Percentiles rank a stretch among this genome's conserved stretches.
Conservation (phyloP, 2,888 invertebrate species). For the Alentia gelatinosa region DNA sequence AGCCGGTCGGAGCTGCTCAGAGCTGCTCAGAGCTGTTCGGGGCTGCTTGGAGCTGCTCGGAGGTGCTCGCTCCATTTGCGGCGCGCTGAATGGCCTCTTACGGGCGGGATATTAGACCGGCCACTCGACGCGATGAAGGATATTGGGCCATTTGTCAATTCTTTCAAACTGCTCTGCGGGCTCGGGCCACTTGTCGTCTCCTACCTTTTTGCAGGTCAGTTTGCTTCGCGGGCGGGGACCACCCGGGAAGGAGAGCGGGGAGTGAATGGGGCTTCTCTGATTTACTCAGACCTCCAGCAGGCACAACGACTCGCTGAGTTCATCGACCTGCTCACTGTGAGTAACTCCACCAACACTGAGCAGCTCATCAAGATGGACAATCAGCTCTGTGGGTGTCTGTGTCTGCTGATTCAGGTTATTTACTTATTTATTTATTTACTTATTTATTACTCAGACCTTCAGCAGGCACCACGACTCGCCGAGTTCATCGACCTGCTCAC, state of each 20-base stretch:
- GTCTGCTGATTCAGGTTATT: too few relatives aligned
- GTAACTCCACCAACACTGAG: too few relatives aligned
- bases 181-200: neutral
- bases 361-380: too few relatives aligned
- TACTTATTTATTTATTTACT: too few relatives aligned
- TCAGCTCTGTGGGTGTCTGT: too few relatives aligned
- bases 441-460: too few relatives aligned
- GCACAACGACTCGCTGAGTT: too few relatives aligned
- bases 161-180: neutral
- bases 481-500: too few relatives aligned
- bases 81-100: neutral
- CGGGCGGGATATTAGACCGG: neutral
- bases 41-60: too few relatives aligned
- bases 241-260: neutral
- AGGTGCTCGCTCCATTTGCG: neutral
- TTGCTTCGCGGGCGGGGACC: neutral
- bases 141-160: slow-evolving; percentile 36
- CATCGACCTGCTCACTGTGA: too few relatives aligned
- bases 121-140: slow-evolving; percentile 12
- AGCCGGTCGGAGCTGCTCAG: too few relatives aligned
- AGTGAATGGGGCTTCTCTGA: neutral
- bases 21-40: neutral
- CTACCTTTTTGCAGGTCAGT: neutral
- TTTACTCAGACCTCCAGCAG: neutral
- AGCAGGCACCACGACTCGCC: too few relatives aligned